phyloP scores from a whole-genome alignment of 2,113 vertebrate species.

The Gymnogyps californianus region DNA sequence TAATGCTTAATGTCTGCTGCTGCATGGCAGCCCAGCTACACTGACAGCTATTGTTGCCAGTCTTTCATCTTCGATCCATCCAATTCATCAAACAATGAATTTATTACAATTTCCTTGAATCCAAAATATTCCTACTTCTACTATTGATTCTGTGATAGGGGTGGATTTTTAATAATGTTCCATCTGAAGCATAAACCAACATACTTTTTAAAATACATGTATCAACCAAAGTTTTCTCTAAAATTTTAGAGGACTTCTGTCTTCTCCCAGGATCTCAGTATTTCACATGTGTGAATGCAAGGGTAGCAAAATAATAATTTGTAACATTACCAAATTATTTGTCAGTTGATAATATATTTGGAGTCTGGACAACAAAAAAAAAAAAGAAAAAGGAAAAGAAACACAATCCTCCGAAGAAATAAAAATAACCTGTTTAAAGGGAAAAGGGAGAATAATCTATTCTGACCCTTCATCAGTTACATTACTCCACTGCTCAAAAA shows the following conservation, averaged over 20 bases:
- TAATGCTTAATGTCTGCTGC: constrained; percentile 9
- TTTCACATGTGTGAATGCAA: not conserved
- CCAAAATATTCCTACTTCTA: not conserved
- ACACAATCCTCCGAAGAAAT: not conserved
- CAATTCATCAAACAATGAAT: not conserved
- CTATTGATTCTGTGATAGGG: not conserved
- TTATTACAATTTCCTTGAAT: not conserved
- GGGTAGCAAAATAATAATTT: not conserved
- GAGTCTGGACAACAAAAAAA: not conserved
- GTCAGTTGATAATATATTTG: not conserved
- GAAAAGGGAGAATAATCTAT: not conserved
- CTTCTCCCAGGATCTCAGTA: not conserved
- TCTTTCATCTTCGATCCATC: not conserved
- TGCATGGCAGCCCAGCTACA: not conserved
- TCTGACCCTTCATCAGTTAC: not conserved
- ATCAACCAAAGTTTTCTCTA: not conserved
- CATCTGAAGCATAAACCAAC: not conserved
- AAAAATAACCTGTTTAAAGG: not conserved
- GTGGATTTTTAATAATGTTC: not conserved
- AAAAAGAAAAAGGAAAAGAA: not conserved
- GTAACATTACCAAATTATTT: not conserved
- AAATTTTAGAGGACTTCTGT: not conserved
- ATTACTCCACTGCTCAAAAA: not conserved
- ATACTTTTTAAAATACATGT: not conserved
- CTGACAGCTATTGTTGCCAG: not conserved